Base-by-base conservation (phyloP, 2,797 vertebrate species). In the Lepilemur ruficaudatus region DNA sequence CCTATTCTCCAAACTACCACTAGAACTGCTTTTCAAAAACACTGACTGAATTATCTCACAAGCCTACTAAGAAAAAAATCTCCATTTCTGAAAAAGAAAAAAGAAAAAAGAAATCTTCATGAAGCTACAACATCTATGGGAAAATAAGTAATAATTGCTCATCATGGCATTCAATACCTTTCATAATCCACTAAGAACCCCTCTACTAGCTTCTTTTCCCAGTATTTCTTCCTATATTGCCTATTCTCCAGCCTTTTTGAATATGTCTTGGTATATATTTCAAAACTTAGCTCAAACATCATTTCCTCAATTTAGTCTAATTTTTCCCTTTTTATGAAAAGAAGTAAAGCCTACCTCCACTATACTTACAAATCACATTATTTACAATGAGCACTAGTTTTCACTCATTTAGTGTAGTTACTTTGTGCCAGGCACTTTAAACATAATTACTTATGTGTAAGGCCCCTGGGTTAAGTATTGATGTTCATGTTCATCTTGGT, bases 11-110 rank as follows among this genome's bases (percentile, higher is more conserved):
- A 94, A 92, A 69, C 32, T 80, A 85, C n/a, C 50, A 80, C 17
- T 61, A 88, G 75, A 95, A 91, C 57, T 88, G 84, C 35, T 80
- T 87, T 46, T 69, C 23, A 92, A 83, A 93, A 94, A 61, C 13
- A 67, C 17, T 63, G 32, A 92, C 0, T 30, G 5, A 90, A 69
- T 97, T 48, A 94, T 48, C 35, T 90, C 35, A 87, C 65, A 95
- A 63, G 23, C 61, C 46, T 87, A 52, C 7, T 73, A 30, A 20
- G 90, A 92, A 85, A 72, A n/a, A 80, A 78, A 86, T 25, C 32
- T 52, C 52, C 48, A 50, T 22, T 50, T 50, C 46, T 76, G 20
- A 57, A 59, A 41, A 59, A 80, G 15, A 38, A 57, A 79, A n/a
- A 5, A 76, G 48, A n/a, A 3, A 7, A 57, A 25, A 18, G 6